phyloP scores from a whole-genome alignment of 2,113 vertebrate genomes.

The Misgurnus anguillicaudatus region DNA sequence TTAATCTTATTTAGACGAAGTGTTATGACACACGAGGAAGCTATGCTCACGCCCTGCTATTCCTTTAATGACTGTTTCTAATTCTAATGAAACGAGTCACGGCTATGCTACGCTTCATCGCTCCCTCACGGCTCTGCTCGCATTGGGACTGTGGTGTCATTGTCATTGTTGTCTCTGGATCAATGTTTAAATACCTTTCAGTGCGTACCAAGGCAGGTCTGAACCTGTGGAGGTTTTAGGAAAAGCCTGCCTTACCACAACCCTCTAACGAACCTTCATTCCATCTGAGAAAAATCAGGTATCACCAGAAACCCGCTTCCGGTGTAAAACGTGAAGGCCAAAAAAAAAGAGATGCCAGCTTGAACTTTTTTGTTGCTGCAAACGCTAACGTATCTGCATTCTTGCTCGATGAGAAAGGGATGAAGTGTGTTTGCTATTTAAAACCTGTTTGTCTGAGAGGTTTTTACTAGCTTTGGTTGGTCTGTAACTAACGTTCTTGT shows the following conservation, averaged over 20 bases:
- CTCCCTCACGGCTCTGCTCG: conserved; percentile 20
- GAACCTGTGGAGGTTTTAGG: conserved; percentile 66
- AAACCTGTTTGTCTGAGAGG: conserved; percentile 64
- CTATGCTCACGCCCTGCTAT: conserved; percentile 35
- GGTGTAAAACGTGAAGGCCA: not conserved
- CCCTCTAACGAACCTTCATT: conserved; percentile 65
- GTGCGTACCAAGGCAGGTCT: conserved; percentile 56
- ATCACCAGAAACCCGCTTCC: conserved; percentile 48
- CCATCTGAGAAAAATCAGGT: conserved; percentile 52
- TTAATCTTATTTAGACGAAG: conserved; percentile 8
- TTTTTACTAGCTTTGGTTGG: conserved; percentile 46
- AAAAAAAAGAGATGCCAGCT: conserved; percentile 53
- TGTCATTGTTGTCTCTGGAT: conserved; percentile 61
- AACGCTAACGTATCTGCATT: conserved; percentile 41
- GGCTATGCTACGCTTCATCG: conserved; percentile 8
- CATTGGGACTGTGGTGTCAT: conserved; percentile 55
- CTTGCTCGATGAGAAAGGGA: conserved; percentile 19
- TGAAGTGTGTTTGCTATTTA: conserved; percentile 18
- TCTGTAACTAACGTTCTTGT: conserved; percentile 67
- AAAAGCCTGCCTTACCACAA: conserved; percentile 69
- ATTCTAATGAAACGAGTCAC: conserved; percentile 38
- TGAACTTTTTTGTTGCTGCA: conserved; percentile 10
- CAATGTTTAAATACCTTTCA: conserved; percentile 40
- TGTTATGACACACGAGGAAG: conserved; percentile 25
- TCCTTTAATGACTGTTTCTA: conserved; percentile 21